Evolutionary conservation across 2,888 invertebrate species (phyloP), one percentile per base, ranked within the genome.

Genomic region (Iphiclides podalirius): DNA sequence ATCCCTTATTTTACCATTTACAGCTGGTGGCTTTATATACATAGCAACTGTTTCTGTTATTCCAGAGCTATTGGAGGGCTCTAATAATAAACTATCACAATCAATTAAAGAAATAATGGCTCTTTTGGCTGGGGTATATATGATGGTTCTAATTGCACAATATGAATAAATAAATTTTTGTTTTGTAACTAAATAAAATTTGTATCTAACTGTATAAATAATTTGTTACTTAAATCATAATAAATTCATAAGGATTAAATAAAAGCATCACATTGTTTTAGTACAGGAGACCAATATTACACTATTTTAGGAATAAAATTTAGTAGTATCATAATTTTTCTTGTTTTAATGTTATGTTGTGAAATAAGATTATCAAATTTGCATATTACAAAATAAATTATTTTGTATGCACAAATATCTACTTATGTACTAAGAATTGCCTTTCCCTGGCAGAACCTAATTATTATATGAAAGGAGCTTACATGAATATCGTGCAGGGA

Each of bases 1-100:
- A 7, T 91, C 93, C 4, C 96, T 98, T 92, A 95, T 99, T 45
- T 87, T 99, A 48, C 99, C 99, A 9, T 99, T 99, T 66, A 99
- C 98, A 15, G 98, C 98, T 35, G 98, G 97, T 57, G 98, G 99
- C n/a, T 99, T 99, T 75, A 99, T 99, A 76, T 99, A 99, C 79
- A 99, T 99, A 66, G 99, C 99, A 13, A 97, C 99, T 12, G 99
- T 99, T 0, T 98, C 98, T 55, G 98, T 99, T 14, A 96, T 99
- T 71, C 99, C 99, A 6, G 99, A 99, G 83, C 90, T 99, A 38
- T 89, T 99, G 58, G 95, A 96, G 73, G 97, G 98, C 67, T 92
- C 93, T n/a, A 93, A 92, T 0, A 93, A 91, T 2, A 95, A 94
- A 69, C 90, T 98, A 46, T 91, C 93, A 70, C 98, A 99, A 74